Conservation (phyloP, 2,113 vertebrate genomes). For the Ifrita kowaldi region DNA sequence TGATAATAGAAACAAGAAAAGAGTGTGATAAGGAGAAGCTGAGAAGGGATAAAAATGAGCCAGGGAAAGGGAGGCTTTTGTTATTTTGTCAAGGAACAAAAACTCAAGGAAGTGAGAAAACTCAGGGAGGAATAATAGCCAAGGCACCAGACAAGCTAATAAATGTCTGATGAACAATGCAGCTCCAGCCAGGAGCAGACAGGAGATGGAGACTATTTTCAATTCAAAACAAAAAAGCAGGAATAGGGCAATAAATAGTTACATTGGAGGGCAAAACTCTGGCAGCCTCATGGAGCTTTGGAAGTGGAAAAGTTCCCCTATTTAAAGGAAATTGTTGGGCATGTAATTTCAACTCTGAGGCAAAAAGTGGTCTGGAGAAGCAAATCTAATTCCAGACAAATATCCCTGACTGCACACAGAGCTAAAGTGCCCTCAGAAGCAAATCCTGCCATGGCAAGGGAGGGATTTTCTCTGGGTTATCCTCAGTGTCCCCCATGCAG, state of each 20-base stretch:
- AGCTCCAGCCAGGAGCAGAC: not conserved
- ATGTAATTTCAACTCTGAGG: not conserved
- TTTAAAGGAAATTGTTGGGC: not conserved
- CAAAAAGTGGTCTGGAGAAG: not conserved
- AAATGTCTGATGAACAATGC: slow-evolving; percentile 21
- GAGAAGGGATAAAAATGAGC: slow-evolving; percentile 37
- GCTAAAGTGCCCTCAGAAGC: not conserved
- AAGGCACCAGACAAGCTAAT: slow-evolving; percentile 23
- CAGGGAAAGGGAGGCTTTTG: not conserved
- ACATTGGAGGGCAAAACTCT: not conserved
- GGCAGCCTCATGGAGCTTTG: not conserved
- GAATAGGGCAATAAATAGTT: not conserved
- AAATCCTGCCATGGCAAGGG: not conserved
- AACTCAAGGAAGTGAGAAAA: slow-evolving; percentile 10
- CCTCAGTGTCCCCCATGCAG: not conserved
- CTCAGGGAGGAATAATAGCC: not conserved
- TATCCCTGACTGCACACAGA: not conserved
- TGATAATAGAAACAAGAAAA: slow-evolving; percentile 20
- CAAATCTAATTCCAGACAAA: not conserved
- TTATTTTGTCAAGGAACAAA: slow-evolving; percentile 47
- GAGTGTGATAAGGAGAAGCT: slow-evolving; percentile 22
- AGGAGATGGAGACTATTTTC: not conserved
- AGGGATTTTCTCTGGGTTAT: not conserved
- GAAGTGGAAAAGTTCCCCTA: not conserved
- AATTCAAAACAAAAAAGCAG: not conserved